phyloP scores from a whole-genome alignment of 35 echinoderm and acorn worm species.

The Antedon bifida region DNA sequence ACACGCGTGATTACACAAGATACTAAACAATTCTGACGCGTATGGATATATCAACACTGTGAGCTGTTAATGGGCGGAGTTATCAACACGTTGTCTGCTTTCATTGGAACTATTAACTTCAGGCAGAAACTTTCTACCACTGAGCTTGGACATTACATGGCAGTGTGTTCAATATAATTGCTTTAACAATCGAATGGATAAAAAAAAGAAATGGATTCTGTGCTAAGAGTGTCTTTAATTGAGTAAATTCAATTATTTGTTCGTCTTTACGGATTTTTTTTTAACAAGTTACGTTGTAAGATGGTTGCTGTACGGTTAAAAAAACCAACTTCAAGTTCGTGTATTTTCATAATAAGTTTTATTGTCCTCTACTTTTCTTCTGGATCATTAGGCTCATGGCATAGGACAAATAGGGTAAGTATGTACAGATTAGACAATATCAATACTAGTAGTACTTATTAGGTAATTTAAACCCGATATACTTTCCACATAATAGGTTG shows the following conservation, averaged over 20 bases:
- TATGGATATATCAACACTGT: background rate
- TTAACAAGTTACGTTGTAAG: background rate
- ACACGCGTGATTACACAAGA: background rate
- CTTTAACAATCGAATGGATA: background rate
- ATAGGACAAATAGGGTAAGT: background rate
- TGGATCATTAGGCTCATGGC: background rate
- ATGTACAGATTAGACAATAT: too few species aligned
- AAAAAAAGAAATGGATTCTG: background rate
- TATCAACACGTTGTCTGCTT: background rate
- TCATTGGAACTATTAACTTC: background rate
- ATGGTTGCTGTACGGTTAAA: background rate
- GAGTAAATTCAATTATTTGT: background rate
- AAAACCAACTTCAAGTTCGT: background rate
- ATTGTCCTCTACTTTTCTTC: background rate
- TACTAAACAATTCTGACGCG: background rate
- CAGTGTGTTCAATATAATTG: background rate
- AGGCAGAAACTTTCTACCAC: background rate
- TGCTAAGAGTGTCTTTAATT: background rate
- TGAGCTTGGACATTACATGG: background rate
- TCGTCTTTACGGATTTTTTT: background rate
- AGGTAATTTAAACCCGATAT: too few species aligned
- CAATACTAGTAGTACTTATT: too few species aligned
- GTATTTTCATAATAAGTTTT: background rate
- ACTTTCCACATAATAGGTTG: too few species aligned
- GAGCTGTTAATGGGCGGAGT: background rate